Evolutionary conservation across 1,140 invertebrate species (phyloP).

Genomic region (Panagrolaimus sp.): DNA sequence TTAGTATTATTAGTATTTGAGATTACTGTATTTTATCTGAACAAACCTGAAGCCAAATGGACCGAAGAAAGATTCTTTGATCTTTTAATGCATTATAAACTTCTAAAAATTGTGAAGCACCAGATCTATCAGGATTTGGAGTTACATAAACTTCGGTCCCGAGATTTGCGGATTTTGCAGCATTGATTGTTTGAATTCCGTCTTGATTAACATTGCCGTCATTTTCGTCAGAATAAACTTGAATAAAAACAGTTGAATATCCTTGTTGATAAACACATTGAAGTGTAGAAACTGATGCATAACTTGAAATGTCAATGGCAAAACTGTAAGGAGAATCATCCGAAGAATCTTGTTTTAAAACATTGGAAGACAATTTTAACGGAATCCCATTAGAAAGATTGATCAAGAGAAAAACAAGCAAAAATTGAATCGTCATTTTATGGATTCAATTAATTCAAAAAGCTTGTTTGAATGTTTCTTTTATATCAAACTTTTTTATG

Average conservation of each 20-base stretch:
- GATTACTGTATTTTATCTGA: too few species aligned
- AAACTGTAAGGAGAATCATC: neutral
- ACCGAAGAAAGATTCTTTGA: constrained; percentile 14
- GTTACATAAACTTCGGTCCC: constrained; percentile 22
- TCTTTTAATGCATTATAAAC: neutral
- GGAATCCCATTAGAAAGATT: too few species aligned
- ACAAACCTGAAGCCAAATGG: constrained; percentile 7
- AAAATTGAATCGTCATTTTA: too few species aligned
- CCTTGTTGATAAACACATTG: neutral
- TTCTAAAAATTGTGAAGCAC: constrained; percentile 16
- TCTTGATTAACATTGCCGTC: neutral
- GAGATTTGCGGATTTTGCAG: neutral
- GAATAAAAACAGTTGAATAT: neutral
- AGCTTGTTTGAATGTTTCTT: too few species aligned
- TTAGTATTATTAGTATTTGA: too few species aligned
- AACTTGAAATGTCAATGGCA: neutral
- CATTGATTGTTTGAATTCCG: neutral
- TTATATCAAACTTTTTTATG: too few species aligned
- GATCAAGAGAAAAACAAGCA: too few species aligned
- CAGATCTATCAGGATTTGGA: neutral
- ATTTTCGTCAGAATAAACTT: neutral
- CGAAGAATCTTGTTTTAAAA: too few species aligned
- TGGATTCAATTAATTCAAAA: too few species aligned
- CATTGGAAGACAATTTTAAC: too few species aligned
- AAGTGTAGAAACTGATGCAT: neutral